Conservation (phyloP, 2,888 invertebrate genomes). For the Andrena marginata region DNA sequence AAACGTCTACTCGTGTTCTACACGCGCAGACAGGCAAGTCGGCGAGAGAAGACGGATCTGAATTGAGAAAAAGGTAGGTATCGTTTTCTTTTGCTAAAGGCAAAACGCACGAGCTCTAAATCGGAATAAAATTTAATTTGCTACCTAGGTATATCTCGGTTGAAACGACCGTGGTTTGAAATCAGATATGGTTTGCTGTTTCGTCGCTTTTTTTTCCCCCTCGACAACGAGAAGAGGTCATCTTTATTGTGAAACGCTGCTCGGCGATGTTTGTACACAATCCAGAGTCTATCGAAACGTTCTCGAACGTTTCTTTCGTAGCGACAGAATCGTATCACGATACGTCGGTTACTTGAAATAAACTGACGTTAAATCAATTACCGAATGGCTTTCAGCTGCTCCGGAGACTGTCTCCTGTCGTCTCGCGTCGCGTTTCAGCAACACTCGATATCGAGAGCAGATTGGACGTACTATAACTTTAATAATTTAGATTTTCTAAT, state of each 20-base stretch:
- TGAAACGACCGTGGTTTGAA: background rate
- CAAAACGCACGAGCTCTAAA: too few relatives aligned
- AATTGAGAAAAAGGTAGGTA: too few relatives aligned
- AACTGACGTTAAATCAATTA: constrained; percentile 36
- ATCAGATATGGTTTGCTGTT: background rate
- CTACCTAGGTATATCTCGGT: too few relatives aligned
- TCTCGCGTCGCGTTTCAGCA: background rate
- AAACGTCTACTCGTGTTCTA: background rate
- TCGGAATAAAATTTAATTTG: too few relatives aligned
- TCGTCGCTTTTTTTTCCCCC: background rate
- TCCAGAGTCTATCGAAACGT: background rate
- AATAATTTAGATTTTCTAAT: too few relatives aligned
- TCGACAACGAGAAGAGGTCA: constrained; percentile 19
- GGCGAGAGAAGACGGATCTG: too few relatives aligned
- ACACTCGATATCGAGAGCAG: too few relatives aligned
- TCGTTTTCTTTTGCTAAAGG: too few relatives aligned
- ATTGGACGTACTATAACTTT: too few relatives aligned
- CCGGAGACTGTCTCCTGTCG: background rate
- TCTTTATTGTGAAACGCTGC: constrained; percentile 26
- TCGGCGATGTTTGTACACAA: background rate
- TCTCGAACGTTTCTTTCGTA: background rate
- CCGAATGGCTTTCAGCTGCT: background rate
- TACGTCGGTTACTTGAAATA: background rate
- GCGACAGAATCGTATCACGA: constrained; percentile 13
- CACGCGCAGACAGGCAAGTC: background rate